These are phyloP conservation scores for Hofmannophila pseudospretella DNA, from an alignment of 2,888 invertebrate genomes.

Conservation along the genomic window DNA sequence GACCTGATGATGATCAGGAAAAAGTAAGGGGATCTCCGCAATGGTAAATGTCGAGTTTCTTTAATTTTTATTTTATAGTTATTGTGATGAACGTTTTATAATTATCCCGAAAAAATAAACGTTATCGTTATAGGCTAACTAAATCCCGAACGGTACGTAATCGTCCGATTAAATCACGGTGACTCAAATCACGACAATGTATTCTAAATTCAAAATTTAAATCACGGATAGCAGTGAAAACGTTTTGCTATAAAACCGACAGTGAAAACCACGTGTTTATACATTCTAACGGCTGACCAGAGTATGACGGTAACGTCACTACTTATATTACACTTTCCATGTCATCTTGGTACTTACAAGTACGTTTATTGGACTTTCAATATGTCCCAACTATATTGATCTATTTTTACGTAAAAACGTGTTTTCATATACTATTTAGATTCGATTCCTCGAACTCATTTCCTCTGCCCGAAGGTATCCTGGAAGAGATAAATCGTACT, in stretches of 20 bases:
- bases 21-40: too few relatives aligned
- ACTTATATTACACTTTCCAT: constrained; percentile 4
- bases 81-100: too few relatives aligned
- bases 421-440: neutral
- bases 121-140: too few relatives aligned
- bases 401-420: neutral
- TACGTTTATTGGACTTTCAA: neutral
- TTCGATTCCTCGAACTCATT: neutral
- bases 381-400: neutral
- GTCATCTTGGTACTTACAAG: neutral
- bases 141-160: constrained; percentile 4
- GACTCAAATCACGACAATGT: constrained; percentile 1
- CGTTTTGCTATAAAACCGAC: constrained; percentile 5
- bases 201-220: constrained; percentile 9
- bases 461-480: too few relatives aligned
- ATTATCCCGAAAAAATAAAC: too few relatives aligned
- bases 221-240: constrained; percentile 11
- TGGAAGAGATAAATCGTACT: too few relatives aligned
- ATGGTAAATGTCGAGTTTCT: too few relatives aligned
- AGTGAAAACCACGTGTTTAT: constrained; percentile 10
- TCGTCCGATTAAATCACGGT: neutral
- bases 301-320: constrained; percentile 6
- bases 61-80: too few relatives aligned
- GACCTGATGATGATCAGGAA: too few relatives aligned
- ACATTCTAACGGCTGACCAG: constrained; percentile 8